Base-by-base conservation (phyloP, 1,140 invertebrate species). In the Melipona quadrifasciata region DNA sequence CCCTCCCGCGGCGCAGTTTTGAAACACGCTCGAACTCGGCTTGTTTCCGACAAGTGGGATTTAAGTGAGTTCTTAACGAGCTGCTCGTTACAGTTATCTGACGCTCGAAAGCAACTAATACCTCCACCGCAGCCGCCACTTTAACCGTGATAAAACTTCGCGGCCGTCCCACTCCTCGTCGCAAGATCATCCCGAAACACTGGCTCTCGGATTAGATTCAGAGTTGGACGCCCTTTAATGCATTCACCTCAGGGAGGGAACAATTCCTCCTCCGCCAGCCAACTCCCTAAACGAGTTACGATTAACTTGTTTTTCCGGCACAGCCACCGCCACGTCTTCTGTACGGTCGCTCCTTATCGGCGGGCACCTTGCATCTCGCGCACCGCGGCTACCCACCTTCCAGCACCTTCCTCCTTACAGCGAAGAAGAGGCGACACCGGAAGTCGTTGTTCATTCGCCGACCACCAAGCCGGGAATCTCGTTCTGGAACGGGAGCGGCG, bases 221-320 rank as follows among this genome's bases (percentile, higher is more conserved):
- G 86, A 89, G 80, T 85, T 82, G 90, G 87, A 86, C 90, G 90
- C 84, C 90, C 89, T 90, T 92, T 92, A 92, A 92, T 91, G 91
- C 89, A 90, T 89, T 91, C 89, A 82, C 85, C 79, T 19, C 57
- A 17, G 27, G 86, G 83, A 16, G 89, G 47, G n/a, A 90, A 90
- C 86, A 92, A 91, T 89, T 88, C 88, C 83, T 79, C 77, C n/a
- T 65, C 14, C 61, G n/a, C 24, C 86, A 80, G 88, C 10, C 65
- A 92, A 91, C 89, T 91, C 83, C 80, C 81, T 89, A 90, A 92
- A 92, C 89, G 91, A 92, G 91, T 92, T 92, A 90, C 87, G 85
- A 84, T 80, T 80, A 89, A 92, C 88, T 92, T 90, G 86, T 81
- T 88, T 65, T 55, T 58, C 85, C 83, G 55, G 51, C 80, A 68